Conservation (phyloP, 2,113 vertebrate genomes). For the Embiotoca jacksoni region DNA sequence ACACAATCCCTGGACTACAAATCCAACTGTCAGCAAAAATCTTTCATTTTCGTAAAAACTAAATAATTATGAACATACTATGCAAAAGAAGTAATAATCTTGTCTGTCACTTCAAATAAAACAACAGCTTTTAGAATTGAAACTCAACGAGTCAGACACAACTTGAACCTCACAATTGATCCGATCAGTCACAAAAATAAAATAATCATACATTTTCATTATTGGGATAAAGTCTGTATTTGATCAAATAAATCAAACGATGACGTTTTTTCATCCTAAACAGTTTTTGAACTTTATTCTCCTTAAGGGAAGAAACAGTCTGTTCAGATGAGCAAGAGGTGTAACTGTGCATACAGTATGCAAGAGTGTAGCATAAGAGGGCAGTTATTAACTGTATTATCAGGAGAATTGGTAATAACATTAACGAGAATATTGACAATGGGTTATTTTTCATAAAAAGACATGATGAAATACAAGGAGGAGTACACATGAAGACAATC, state of each 20-base stretch:
- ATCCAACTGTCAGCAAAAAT: background rate
- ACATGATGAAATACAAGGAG: conserved; percentile 78
- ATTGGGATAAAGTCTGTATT: too few species aligned
- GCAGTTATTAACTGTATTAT: conserved; percentile 74
- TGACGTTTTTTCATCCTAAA: conserved; percentile 49
- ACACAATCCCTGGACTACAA: background rate
- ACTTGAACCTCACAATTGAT: too few species aligned
- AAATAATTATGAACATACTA: too few species aligned
- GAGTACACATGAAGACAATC: conserved; percentile 72
- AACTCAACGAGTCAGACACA: background rate
- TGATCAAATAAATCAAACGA: conserved; percentile 10
- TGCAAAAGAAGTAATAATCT: background rate
- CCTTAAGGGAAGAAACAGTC: conserved; percentile 81
- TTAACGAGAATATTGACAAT: conserved; percentile 80
- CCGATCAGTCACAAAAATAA: background rate
- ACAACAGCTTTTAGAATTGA: too few species aligned
- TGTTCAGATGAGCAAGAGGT: conserved; percentile 79
- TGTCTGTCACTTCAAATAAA: background rate
- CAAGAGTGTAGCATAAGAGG: conserved; percentile 78
- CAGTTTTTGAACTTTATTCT: conserved; percentile 81
- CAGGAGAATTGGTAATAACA: conserved; percentile 75
- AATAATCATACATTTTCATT: too few species aligned
- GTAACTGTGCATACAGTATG: conserved; percentile 81
- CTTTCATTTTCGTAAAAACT: too few species aligned
- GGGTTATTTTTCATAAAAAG: conserved; percentile 79